Evolutionary conservation across 1,140 invertebrate genomes (phyloP), one percentile per base, ranked within the genome.

Genomic region (Solen grandis): DNA sequence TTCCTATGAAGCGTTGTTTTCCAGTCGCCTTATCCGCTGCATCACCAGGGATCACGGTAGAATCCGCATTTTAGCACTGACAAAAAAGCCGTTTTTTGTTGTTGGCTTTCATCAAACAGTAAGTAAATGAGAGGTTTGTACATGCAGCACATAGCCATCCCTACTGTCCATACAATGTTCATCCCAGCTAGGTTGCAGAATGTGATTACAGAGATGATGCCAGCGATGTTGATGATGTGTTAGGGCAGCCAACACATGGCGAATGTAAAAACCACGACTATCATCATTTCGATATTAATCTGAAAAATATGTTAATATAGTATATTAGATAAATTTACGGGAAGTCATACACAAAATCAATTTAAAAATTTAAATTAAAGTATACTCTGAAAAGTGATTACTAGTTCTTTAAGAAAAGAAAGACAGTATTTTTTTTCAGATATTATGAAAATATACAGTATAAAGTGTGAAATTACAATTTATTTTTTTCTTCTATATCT

Each of bases 251-350:
- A 97, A 88, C 96, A 97, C 25, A 96, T 92, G 3, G 95, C 96
- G 90, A 96, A 97, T 0, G 96, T 96, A 27, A 95, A 94, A 0
- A 97, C 96, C 0, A 97, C 96, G 0, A 94, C 96, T 57, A 97
- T 94, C 95, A 97, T 97, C 97, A 97, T 97, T 91, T 96, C 96
- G 60, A 97, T n/a, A n/a, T n/a, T 94, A 95, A 97, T 97, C 97
- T 97, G 95, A 35, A 95, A 95, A 85, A 90, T 91, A 86, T n/a
- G n/a, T n/a, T n/a, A n/a, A n/a, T n/a, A n/a, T n/a, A n/a, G n/a
- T n/a, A n/a, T n/a, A n/a, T n/a, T n/a, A n/a, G n/a, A n/a, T n/a
- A n/a, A n/a, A n/a, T n/a, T n/a, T n/a, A n/a, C n/a, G n/a, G n/a
- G n/a, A n/a, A n/a, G n/a, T n/a, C n/a, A n/a, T n/a, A n/a, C n/a